Evolutionary conservation across 2,888 invertebrate species (phyloP).

Genomic region (Stenolophus ochropezus): DNA sequence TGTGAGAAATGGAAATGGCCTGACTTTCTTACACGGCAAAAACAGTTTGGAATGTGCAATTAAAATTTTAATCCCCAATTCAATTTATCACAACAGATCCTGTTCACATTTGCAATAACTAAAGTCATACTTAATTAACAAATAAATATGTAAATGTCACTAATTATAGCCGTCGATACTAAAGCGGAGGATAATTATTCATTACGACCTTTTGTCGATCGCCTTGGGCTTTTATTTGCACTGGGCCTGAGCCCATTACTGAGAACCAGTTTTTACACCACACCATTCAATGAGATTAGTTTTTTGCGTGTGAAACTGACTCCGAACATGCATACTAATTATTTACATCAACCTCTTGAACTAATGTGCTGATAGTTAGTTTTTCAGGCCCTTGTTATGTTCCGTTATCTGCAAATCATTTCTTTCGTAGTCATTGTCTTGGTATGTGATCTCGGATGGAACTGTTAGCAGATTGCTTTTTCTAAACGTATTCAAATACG

Average conservation of each 20-base stretch:
- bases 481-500: background rate
- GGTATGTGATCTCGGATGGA: background rate
- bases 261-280: slow-evolving; percentile 37
- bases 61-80: background rate
- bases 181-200: slow-evolving; percentile 43
- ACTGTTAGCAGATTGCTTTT: background rate
- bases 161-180: slow-evolving; percentile 42
- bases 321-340: slow-evolving; percentile 38
- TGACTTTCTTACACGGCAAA: background rate
- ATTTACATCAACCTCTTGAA: slow-evolving; percentile 47
- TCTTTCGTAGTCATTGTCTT: background rate
- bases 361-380: slow-evolving; percentile 41
- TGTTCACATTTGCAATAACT: slow-evolving; percentile 10
- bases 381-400: slow-evolving; percentile 6
- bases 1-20: background rate
- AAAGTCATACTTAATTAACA: slow-evolving; percentile 49
- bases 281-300: slow-evolving; percentile 49
- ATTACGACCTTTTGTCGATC: slow-evolving; percentile 51
- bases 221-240: slow-evolving; percentile 28
- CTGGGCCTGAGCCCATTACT: slow-evolving; percentile 16
- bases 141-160: slow-evolving; percentile 56
- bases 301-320: slow-evolving; percentile 53
- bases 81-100: slow-evolving; percentile 19
- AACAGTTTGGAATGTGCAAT: background rate
- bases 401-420: background rate